phyloP scores from a whole-genome alignment of 2,888 invertebrate species.

The Cerastis rubricosa region DNA sequence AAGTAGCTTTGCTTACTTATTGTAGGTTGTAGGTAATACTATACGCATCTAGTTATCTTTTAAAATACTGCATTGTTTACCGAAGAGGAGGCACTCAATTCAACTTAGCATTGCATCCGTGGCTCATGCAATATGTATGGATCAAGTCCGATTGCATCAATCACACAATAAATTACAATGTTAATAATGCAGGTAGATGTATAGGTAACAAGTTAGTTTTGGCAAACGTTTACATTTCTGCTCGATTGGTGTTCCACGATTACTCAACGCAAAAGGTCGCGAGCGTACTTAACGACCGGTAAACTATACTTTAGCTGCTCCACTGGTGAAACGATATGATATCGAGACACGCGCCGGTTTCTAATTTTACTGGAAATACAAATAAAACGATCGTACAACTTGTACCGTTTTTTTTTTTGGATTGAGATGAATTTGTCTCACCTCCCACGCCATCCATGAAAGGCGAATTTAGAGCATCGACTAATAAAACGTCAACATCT shows the following conservation, averaged over 20 bases:
- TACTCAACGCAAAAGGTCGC: slow-evolving; percentile 83
- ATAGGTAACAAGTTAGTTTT: slow-evolving; percentile 71
- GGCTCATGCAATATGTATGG: slow-evolving; percentile 66
- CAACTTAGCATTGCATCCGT: slow-evolving; percentile 41
- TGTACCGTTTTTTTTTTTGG: slow-evolving; percentile 61
- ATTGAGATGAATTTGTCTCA: slow-evolving; percentile 20
- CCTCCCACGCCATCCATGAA: slow-evolving; percentile 49
- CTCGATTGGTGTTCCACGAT: slow-evolving; percentile 76
- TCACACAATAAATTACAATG: slow-evolving; percentile 34
- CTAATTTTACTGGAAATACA: slow-evolving; percentile 64
- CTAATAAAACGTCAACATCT: slow-evolving; percentile 18
- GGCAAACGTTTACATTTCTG: slow-evolving; percentile 80
- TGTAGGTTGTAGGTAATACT: neutral
- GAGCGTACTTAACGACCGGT: slow-evolving; percentile 77
- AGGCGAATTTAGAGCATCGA: slow-evolving; percentile 20
- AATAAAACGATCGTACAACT: slow-evolving; percentile 60
- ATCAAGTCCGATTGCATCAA: slow-evolving; percentile 63
- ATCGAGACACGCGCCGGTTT: slow-evolving; percentile 70
- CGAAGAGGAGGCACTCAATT: neutral
- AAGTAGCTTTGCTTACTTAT: neutral
- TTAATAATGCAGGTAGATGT: slow-evolving; percentile 23
- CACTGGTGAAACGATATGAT: slow-evolving; percentile 76
- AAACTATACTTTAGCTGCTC: slow-evolving; percentile 80
- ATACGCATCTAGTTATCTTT: neutral
- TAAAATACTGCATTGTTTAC: slow-evolving; percentile 12